phyloP scores from a whole-genome alignment of 2,113 vertebrate species.

The Ictalurus punctatus region DNA sequence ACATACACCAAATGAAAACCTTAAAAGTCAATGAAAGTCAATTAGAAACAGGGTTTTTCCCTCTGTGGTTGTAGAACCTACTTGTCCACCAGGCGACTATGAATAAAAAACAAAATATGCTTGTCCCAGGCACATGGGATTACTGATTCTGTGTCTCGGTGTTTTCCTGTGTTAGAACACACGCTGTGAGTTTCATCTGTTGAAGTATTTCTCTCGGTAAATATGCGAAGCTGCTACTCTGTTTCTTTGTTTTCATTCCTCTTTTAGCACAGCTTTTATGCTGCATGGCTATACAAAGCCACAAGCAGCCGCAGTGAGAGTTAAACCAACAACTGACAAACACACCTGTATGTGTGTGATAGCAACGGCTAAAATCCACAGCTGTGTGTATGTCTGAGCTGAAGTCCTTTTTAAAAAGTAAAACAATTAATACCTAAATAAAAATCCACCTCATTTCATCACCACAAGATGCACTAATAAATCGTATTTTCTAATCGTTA shows the following conservation, averaged over 20 bases:
- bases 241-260: constrained; percentile 27
- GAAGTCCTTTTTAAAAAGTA: neutral
- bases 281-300: constrained; percentile 2
- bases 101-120: neutral
- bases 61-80: neutral
- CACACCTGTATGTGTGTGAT: constrained; percentile 28
- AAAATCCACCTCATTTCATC: neutral
- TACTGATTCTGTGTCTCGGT: neutral
- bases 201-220: constrained; percentile 5
- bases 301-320: constrained; percentile 24
- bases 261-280: constrained; percentile 3
- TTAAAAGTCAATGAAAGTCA: neutral
- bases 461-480: neutral
- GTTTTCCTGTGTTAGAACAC: constrained; percentile 34
- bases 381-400: constrained; percentile 8
- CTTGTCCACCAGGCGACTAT: neutral
- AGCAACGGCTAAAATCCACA: neutral
- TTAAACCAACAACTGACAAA: constrained; percentile 40
- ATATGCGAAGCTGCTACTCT: constrained; percentile 2
- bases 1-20: neutral
- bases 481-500: neutral
- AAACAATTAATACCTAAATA: neutral
- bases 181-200: constrained; percentile 8
- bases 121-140: neutral
- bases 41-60: neutral